Evolutionary conservation across 1,140 invertebrate species (phyloP), one percentile per base, ranked within the genome.

Genomic region (Physella acuta): DNA sequence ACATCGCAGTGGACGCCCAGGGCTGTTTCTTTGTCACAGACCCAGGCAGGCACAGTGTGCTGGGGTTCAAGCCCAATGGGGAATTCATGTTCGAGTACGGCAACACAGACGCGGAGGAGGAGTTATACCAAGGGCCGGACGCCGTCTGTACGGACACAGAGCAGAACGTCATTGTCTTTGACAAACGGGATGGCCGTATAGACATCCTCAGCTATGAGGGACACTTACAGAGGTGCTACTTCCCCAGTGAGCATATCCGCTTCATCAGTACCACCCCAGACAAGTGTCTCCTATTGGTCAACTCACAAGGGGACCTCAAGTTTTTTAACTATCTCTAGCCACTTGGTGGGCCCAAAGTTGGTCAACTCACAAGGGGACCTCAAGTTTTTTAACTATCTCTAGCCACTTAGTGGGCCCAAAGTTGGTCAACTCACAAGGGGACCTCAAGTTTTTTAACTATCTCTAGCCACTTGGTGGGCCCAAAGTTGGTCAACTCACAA

Each of bases 91-190:
- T 81, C 66, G 74, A 78, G 63, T 79, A 78, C 59, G 80, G 80
- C 17, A 81, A 80, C 58, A 75, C 55, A 30, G 80, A 81, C 60
- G 69, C 72, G 20, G 74, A 81, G 30, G 75, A 69, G 16, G 79
- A 80, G 34, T 73, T 81, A 2, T 80, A 78, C 36, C 74, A 79
- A 58, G 79, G 80, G 0, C 80, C 80, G 0, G 79, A 81, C 65
- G 66, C 73, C 17, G 72, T 81, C 0, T 75, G 75, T 37, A 70
- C 73, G 3, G 80, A 81, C 62, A 71, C 65, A n/a, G 53, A 71
- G 24, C 75, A 76, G 2, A 75, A 81, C 36, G 60, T 81, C 30
- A 68, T 81, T 1, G 78, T 81, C n/a, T 76, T 75, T 20, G 80
- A 81, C 71, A 81, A 79, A 71, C 72, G 75, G 16, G 78, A 79